These are phyloP conservation scores for Plecotus auritus DNA, from an alignment of 2,113 vertebrate species.

Conservation along the genomic window DNA sequence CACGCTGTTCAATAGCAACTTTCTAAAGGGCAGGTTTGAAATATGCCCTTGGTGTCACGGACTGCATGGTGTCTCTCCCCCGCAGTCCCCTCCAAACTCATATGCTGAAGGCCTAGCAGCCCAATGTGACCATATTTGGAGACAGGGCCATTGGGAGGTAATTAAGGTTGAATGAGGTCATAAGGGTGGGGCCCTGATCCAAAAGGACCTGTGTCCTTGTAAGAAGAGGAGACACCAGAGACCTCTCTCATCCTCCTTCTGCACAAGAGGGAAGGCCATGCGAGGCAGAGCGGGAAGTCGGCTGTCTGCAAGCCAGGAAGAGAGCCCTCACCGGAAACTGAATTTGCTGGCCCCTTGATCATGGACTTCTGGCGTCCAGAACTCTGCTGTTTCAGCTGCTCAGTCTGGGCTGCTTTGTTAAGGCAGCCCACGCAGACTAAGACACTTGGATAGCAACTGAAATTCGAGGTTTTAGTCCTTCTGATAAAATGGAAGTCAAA, in stretches of 20 bases:
- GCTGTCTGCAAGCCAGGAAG: background rate
- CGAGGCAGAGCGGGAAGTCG: background rate
- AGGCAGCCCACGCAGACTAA: background rate
- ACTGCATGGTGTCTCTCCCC: background rate
- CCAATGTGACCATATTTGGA: background rate
- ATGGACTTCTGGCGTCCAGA: background rate
- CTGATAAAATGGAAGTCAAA: background rate
- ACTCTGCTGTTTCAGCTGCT: background rate
- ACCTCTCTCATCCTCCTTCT: background rate
- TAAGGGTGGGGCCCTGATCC: background rate
- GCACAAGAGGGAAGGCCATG: background rate
- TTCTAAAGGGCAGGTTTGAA: conserved; percentile 6
- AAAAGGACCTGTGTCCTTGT: background rate
- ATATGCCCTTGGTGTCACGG: background rate
- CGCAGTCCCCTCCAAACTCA: background rate
- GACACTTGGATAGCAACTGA: background rate
- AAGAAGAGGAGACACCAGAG: background rate
- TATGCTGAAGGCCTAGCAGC: background rate
- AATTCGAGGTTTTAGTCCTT: background rate
- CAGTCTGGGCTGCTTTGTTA: background rate
- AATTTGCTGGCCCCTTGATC: background rate
- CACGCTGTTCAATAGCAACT: background rate
- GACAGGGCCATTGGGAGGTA: background rate
- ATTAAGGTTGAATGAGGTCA: background rate
- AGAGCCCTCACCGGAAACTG: background rate